These are phyloP conservation scores for Danio aesculapii DNA, from an alignment of 2,797 vertebrate genomes.

Conservation along the genomic window DNA sequence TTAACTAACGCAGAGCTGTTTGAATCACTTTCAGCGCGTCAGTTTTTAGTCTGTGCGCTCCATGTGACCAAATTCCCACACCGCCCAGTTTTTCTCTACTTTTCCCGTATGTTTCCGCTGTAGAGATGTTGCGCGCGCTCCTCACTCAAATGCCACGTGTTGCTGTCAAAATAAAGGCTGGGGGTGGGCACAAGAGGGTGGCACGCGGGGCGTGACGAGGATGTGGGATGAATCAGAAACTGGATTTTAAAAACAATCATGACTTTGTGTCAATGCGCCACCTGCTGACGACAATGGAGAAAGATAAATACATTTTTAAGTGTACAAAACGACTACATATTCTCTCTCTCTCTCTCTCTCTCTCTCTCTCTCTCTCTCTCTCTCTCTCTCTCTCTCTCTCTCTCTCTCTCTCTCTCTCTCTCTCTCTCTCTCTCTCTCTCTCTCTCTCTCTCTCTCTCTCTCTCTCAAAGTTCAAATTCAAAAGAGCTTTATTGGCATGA, in stretches of 20 bases:
- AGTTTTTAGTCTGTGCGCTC: constrained; percentile 32
- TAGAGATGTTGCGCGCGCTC: constrained; percentile 21
- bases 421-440: no score
- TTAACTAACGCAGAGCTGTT: not conserved
- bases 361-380: no score
- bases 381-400: no score
- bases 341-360: no score
- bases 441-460: no score
- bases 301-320: no score
- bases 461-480: no score
- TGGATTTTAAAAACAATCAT: constrained; percentile 2
- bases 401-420: no score
- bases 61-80: constrained; percentile 34
- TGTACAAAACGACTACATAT: no score
- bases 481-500: no score
- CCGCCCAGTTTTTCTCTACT: constrained; percentile 28
- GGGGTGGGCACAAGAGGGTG: constrained; percentile 55
- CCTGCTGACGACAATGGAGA: constrained; percentile 36
- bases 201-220: constrained; percentile 67
- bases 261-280: constrained; percentile 32
- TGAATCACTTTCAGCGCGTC: constrained; percentile 18
- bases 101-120: constrained; percentile 16
- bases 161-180: constrained; percentile 76
- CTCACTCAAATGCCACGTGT: constrained; percentile 72
- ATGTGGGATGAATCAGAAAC: constrained; percentile 59